Evolutionary conservation across 2,797 vertebrate species (phyloP).

Genomic region (Halcyon chelicuti): DNA sequence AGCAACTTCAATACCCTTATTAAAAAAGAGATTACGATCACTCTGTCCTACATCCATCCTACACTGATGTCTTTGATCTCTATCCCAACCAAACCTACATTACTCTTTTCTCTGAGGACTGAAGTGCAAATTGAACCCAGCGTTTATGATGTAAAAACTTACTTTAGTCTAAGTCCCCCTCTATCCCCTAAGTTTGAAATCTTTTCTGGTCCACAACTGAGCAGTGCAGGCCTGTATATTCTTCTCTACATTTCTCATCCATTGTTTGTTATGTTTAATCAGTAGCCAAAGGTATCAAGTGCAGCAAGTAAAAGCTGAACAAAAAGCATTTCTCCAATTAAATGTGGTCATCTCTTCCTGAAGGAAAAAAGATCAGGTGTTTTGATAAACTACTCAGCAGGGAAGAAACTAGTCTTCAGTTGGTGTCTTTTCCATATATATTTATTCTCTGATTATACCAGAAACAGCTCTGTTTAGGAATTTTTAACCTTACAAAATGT

Average conservation of each 20-base stretch:
- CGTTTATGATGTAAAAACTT: neutral
- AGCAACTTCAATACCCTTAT: neutral
- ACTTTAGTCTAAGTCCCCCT: neutral
- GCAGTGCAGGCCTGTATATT: neutral
- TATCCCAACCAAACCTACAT: neutral
- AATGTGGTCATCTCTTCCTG: neutral
- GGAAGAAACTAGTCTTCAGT: neutral
- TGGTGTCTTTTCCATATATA: neutral
- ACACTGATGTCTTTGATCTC: neutral
- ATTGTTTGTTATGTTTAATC: neutral
- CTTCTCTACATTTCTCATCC: neutral
- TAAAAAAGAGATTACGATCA: neutral
- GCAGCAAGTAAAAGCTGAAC: neutral
- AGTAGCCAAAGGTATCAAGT: neutral
- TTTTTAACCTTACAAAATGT: neutral
- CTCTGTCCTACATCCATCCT: neutral
- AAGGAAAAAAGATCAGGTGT: neutral
- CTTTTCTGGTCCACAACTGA: neutral
- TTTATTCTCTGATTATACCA: conserved; percentile 11
- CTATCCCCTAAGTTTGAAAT: neutral
- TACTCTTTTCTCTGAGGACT: neutral
- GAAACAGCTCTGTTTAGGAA: neutral
- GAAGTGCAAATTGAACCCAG: neutral
- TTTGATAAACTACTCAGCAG: neutral
- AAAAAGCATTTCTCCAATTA: neutral